These are phyloP conservation scores for Onchidella celtica DNA, from an alignment of 2,888 invertebrate species.

Conservation along the genomic window DNA sequence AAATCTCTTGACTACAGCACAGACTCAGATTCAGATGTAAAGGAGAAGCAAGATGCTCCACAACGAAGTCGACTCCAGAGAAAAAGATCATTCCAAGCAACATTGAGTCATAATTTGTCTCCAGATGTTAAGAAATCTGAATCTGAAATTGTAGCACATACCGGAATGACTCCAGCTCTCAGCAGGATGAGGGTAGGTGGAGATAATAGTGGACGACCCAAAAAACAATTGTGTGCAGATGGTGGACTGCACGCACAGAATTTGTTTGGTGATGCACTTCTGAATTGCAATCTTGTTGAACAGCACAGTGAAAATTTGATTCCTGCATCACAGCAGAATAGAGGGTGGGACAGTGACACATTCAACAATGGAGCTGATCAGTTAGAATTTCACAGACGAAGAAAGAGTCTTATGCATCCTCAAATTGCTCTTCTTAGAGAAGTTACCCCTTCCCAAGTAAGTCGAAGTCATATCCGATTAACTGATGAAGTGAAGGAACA, in stretches of 20 bases:
- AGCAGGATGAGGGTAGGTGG: constrained; percentile 8
- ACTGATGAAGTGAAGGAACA: constrained; percentile 26
- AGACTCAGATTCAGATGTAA: neutral
- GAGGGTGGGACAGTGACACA: neutral
- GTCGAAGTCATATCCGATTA: constrained; percentile 2
- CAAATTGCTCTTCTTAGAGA: constrained; percentile 32
- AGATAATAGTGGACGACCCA: neutral
- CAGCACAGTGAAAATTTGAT: neutral
- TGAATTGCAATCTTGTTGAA: neutral
- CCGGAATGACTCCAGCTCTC: constrained; percentile 39
- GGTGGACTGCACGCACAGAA: constrained; percentile 9
- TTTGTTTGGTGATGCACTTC: neutral
- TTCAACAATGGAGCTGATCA: neutral
- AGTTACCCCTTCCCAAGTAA: neutral
- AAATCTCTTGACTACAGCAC: constrained; percentile 27
- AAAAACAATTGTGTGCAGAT: constrained; percentile 15
- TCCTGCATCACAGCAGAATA: neutral
- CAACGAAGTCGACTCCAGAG: neutral
- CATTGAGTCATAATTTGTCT: neutral
- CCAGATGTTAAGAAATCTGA: neutral
- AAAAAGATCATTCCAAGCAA: constrained; percentile 26
- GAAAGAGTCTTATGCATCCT: neutral
- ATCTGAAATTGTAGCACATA: neutral
- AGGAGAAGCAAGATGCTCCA: neutral
- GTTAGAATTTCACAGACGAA: neutral